Percentiles rank a stretch among this genome's conserved stretches.
Conservation (phyloP, 2,888 invertebrate species). For the Tinea pellionella region DNA sequence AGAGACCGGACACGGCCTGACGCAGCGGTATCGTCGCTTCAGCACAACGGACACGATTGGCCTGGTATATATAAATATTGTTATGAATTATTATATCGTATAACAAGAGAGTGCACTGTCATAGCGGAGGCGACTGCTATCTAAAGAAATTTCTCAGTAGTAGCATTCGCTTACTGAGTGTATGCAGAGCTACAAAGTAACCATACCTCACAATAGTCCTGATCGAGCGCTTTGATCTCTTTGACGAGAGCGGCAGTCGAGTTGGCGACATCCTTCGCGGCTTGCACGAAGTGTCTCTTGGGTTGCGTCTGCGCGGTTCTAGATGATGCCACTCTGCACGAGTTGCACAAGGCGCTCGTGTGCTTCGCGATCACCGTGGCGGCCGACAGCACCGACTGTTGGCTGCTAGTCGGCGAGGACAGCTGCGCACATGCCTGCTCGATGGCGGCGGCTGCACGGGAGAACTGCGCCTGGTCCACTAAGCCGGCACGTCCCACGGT, state of each 20-base stretch:
- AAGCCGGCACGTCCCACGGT: constrained; percentile 89
- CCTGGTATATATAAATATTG: constrained; percentile 24
- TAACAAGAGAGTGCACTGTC: too few relatives aligned
- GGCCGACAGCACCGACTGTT: constrained; percentile 80
- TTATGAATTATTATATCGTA: too few relatives aligned
- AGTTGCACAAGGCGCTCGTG: constrained; percentile 94
- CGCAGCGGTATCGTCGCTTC: constrained; percentile 86
- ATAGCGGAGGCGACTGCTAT: too few relatives aligned
- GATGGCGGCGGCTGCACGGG: constrained; percentile 90
- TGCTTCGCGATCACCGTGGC: constrained; percentile 96
- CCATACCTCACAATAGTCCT: constrained; percentile 79
- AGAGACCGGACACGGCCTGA: constrained; percentile 91
- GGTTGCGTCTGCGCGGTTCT: constrained; percentile 91
- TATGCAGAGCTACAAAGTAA: too few relatives aligned
- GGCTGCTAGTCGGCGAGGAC: constrained; percentile 76
- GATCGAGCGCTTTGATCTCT: constrained; percentile 91
- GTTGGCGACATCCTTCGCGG: constrained; percentile 97
- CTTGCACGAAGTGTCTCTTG: constrained; percentile 96
- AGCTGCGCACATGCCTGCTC: constrained; percentile 82
- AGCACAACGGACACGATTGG: constrained; percentile 78
- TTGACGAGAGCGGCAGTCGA: constrained; percentile 94
- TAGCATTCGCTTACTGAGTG: too few relatives aligned
- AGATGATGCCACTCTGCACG: constrained; percentile 92
- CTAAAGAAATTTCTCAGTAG: too few relatives aligned
- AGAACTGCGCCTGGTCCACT: constrained; percentile 89